Conservation (phyloP, 2,888 invertebrate genomes). For the Anaspis maculata region DNA sequence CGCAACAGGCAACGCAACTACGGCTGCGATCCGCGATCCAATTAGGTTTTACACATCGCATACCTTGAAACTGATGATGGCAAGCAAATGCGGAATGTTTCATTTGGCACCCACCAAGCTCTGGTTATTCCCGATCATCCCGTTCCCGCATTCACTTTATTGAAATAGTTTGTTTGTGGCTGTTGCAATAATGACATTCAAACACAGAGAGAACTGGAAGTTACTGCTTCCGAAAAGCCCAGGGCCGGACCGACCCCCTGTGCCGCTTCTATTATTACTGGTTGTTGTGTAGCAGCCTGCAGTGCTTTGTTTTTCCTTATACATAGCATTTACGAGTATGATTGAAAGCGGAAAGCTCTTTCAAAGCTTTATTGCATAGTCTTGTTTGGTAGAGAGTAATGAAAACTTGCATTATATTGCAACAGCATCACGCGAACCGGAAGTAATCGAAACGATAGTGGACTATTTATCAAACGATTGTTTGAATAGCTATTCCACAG, state of each 20-base stretch:
- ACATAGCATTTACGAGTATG: too few relatives aligned
- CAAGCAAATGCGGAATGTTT: constrained; percentile 22
- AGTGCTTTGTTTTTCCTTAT: too few relatives aligned
- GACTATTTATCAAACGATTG: too few relatives aligned
- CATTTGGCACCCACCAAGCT: constrained; percentile 21
- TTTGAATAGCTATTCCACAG: too few relatives aligned
- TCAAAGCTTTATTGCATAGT: too few relatives aligned
- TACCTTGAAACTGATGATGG: constrained; percentile 23
- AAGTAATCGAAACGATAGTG: too few relatives aligned
- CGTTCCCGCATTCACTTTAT: constrained; percentile 18
- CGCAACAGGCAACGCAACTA: constrained; percentile 26
- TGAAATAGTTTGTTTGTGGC: constrained; percentile 26
- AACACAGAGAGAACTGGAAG: neutral
- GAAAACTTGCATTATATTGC: too few relatives aligned
- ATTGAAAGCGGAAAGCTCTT: too few relatives aligned
- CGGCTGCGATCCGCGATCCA: constrained; percentile 19
- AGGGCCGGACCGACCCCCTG: neutral
- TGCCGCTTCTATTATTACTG: too few relatives aligned
- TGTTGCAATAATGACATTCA: constrained; percentile 11
- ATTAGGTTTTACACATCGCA: constrained; percentile 29
- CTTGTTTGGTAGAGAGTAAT: too few relatives aligned
- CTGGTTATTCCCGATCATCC: constrained; percentile 20
- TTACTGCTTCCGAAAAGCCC: constrained; percentile 5
- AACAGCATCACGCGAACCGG: too few relatives aligned
- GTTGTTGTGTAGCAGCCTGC: too few relatives aligned